These are phyloP conservation scores for Gasteruption jaculator DNA, from an alignment of 2,888 invertebrate species.

Conservation along the genomic window DNA sequence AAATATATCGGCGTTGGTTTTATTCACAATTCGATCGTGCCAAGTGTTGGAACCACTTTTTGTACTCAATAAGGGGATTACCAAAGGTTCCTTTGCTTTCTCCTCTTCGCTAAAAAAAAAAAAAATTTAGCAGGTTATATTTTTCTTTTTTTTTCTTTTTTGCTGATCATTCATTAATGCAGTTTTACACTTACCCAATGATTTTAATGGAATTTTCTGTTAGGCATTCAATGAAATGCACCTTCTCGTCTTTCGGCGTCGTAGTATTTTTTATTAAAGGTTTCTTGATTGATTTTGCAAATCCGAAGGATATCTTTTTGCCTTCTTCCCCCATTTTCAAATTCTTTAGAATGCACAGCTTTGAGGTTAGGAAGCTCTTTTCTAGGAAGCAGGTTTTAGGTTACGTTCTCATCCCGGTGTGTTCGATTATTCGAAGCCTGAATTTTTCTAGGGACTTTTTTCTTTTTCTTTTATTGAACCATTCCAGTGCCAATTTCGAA, in stretches of 20 bases:
- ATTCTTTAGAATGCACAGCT: too few relatives aligned
- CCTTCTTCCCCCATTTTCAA: slow-evolving; percentile 50
- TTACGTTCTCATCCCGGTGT: too few relatives aligned
- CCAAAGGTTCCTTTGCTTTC: slow-evolving; percentile 56
- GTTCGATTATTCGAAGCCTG: too few relatives aligned
- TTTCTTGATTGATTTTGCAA: slow-evolving; percentile 65
- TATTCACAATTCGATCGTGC: slow-evolving; percentile 51
- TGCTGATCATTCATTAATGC: slow-evolving; percentile 1
- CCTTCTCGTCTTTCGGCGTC: slow-evolving; percentile 54
- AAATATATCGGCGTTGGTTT: slow-evolving; percentile 52
- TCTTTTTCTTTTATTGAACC: too few relatives aligned
- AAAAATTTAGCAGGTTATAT: slow-evolving; percentile 13
- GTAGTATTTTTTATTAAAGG: slow-evolving; percentile 46
- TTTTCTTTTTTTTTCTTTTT: not conserved
- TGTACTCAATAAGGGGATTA: slow-evolving; percentile 66
- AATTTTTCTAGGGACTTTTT: too few relatives aligned
- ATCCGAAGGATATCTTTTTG: slow-evolving; percentile 79
- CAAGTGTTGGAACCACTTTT: slow-evolving; percentile 42
- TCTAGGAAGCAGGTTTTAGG: too few relatives aligned
- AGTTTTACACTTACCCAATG: slow-evolving; percentile 63
- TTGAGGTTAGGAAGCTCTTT: too few relatives aligned
- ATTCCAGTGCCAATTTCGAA: slow-evolving; percentile 8
- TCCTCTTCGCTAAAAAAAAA: slow-evolving; percentile 54
- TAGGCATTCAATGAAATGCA: slow-evolving; percentile 72
- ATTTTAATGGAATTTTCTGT: slow-evolving; percentile 75